Evolutionary conservation across 2,888 invertebrate genomes (phyloP).

Genomic region (Eristalis tenax): DNA sequence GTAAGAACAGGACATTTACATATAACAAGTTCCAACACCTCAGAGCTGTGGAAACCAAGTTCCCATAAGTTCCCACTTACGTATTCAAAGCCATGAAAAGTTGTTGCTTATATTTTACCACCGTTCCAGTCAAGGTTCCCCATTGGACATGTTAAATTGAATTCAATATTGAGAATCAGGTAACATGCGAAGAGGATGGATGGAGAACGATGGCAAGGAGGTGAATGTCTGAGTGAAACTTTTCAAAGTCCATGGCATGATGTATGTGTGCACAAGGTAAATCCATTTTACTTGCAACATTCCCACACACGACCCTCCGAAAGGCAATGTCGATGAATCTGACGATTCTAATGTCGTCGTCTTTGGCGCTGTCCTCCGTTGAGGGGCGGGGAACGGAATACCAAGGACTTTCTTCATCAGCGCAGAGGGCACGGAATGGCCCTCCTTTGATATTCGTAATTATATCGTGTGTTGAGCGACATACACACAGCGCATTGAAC

Average conservation of each 20-base stretch:
- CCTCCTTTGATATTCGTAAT: slow-evolving; percentile 50
- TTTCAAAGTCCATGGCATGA: slow-evolving; percentile 28
- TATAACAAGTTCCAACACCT: not conserved
- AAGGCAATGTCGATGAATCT: slow-evolving; percentile 28
- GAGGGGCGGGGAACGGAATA: not conserved
- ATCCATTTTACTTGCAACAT: slow-evolving; percentile 35
- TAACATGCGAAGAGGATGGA: not conserved
- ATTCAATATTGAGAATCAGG: slow-evolving; percentile 30
- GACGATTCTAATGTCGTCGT: slow-evolving; percentile 36
- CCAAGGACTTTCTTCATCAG: slow-evolving; percentile 32
- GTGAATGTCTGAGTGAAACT: slow-evolving; percentile 7
- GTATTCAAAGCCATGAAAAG: slow-evolving; percentile 7
- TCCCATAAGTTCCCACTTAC: not conserved
- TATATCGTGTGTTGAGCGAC: slow-evolving; percentile 28
- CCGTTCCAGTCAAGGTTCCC: not conserved
- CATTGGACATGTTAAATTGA: slow-evolving; percentile 36
- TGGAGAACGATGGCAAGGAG: not conserved
- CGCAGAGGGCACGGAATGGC: slow-evolving; percentile 6
- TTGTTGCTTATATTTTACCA: slow-evolving; percentile 9
- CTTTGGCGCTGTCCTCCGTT: slow-evolving; percentile 35
- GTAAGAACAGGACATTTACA: not conserved
- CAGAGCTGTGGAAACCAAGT: not conserved
- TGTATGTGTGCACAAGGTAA: slow-evolving; percentile 44
- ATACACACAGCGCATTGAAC: not conserved
- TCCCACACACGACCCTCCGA: not conserved